Evolutionary conservation across 2,888 invertebrate species (phyloP), one percentile per base, ranked within the genome.

Genomic region (Dicyrtoma fusca): DNA sequence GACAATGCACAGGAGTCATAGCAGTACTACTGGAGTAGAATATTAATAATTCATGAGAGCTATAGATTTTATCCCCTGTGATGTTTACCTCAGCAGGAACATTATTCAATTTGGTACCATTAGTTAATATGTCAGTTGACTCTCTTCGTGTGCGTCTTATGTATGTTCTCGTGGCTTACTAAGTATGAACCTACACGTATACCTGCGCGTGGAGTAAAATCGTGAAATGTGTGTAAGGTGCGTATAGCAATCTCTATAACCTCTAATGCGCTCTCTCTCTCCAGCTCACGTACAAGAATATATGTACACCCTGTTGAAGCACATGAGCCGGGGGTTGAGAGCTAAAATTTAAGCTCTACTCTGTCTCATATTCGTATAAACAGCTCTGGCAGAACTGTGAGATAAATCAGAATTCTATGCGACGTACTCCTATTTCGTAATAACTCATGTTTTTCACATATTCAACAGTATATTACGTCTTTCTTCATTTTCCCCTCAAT

Each of bases 41-140:
- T 17, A 51, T 64, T 51, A 61, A 61, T 61, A 44, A 61, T 61
- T 61, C 44, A 61, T 61, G 61, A 61, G 61, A 44, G 19, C 17
- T 11, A 19, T 34, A 61, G 10, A 1, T 44, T n/a, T 23, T 55
- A 55, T 55, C 55, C 14, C 17, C 21, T 21, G 23, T 25, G 17
- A 21, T 49, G 47, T 64, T 51, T 49, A 51, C 26, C 26, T 49
- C 23, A 64, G 26, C 64, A 64, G 49, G 64, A 26, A 51, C 49
- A 64, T 64, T 51, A 64, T 49, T 64, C 51, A 51, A 64, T 51
- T 64, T 64, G n/a, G 26, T 25, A 49, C 64, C 64, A 63, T 63
- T 63, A 47, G 47, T 63, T 63, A 63, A 25, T 45, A 63, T 19
- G 63, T 63, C 63, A 64, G 26, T 34, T 34, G 17, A 34, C 8